phyloP scores from a whole-genome alignment of 2,797 vertebrate species.

The Bradypodion pumilum region DNA sequence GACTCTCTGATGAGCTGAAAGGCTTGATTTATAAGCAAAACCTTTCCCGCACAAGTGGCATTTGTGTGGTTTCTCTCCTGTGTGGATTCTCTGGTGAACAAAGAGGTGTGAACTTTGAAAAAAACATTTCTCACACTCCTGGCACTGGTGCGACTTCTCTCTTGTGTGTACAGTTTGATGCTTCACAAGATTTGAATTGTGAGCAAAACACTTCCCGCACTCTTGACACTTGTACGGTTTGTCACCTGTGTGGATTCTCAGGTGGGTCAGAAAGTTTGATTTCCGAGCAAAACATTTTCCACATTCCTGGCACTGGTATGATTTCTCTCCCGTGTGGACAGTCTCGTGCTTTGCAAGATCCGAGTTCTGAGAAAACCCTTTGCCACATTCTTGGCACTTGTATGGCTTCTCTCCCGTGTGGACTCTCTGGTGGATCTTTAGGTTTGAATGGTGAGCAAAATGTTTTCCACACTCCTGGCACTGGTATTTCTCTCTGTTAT shows the following conservation, averaged over 20 bases:
- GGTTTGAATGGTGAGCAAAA: not conserved
- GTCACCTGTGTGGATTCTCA: no score
- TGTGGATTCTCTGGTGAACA: no score
- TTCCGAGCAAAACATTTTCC: not conserved
- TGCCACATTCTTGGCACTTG: not conserved
- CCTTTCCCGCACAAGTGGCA: no score
- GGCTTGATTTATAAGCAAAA: not conserved
- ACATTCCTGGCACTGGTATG: not conserved
- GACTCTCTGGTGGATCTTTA: not conserved
- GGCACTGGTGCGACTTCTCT: no score
- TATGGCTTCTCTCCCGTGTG: not conserved
- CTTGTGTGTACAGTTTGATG: no score
- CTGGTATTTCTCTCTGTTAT: not conserved
- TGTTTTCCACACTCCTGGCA: no score
- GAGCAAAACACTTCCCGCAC: no score
- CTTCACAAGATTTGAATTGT: no score
- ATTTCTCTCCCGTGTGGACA: not conserved
- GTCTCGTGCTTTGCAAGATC: not conserved
- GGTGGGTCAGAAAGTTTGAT: not conserved
- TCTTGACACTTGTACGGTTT: no score
- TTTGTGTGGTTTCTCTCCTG: no score
- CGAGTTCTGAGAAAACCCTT: not conserved
- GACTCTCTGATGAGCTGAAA: not conserved
- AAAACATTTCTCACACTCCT: no score
- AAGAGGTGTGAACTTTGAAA: not conserved